Conservation (phyloP, 2,888 invertebrate genomes). For the Cantharis lateralis region DNA sequence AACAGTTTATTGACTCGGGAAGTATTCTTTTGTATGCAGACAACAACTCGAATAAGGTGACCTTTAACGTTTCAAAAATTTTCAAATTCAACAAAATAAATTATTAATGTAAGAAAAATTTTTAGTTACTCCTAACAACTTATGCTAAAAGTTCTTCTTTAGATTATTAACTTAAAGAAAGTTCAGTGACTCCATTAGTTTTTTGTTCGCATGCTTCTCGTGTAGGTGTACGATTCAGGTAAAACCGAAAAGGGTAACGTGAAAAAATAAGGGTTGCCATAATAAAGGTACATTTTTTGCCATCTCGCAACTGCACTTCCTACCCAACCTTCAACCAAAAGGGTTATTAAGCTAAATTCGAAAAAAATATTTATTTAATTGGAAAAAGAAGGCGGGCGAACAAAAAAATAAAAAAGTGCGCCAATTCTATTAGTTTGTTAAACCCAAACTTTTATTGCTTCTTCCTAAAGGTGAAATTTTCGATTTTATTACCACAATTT, state of each 20-base stretch:
- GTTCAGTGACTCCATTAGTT: slow-evolving; percentile 34
- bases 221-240: slow-evolving; percentile 34
- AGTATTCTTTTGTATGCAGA: slow-evolving; percentile 15
- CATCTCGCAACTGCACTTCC: not conserved
- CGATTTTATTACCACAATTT: not conserved
- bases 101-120: not conserved
- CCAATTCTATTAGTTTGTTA: not conserved
- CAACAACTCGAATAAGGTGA: slow-evolving; percentile 7
- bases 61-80: slow-evolving; percentile 14
- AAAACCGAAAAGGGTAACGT: slow-evolving; percentile 36
- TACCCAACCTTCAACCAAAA: not conserved
- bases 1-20: slow-evolving; percentile 32
- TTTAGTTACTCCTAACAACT: not conserved
- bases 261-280: slow-evolving; percentile 29
- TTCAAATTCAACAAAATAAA: not conserved
- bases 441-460: not conserved
- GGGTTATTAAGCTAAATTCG: not conserved
- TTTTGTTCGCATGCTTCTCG: slow-evolving; percentile 35
- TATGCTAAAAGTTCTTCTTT: not conserved
- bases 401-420: not conserved
- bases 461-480: not conserved
- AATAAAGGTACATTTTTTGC: slow-evolving; percentile 32
- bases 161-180: slow-evolving; percentile 15
- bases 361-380: not conserved
- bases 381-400: not conserved